Evolutionary conservation across 2,888 invertebrate genomes (phyloP).

Genomic region (Pristionchus mayeri): DNA sequence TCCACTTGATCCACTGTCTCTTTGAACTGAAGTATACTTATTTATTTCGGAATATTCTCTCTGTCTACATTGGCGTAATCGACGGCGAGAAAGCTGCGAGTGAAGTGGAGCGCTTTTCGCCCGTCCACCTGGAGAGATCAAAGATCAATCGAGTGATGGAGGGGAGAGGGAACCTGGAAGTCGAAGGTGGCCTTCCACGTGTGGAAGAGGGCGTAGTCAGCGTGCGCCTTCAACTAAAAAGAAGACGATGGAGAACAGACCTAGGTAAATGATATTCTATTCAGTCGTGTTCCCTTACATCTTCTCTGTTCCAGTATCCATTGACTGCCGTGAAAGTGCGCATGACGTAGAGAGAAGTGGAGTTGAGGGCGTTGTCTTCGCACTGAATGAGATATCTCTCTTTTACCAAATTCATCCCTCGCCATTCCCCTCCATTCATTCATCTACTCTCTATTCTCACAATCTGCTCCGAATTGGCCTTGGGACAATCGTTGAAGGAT

Average conservation of each 20-base stretch:
- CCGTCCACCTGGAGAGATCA: constrained; percentile 19
- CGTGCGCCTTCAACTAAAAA: constrained; percentile 16
- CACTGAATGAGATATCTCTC: not conserved
- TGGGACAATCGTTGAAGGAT: constrained; percentile 31
- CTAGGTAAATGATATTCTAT: not conserved
- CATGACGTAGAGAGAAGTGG: constrained; percentile 9
- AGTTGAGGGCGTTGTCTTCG: not conserved
- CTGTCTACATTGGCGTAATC: not conserved
- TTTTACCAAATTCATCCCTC: not conserved
- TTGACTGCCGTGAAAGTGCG: constrained; percentile 11
- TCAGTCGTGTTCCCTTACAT: not conserved
- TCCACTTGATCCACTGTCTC: not conserved
- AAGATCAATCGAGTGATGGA: not conserved
- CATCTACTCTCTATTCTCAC: not conserved
- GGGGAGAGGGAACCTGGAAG: not conserved
- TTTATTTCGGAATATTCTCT: not conserved
- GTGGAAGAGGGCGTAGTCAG: constrained; percentile 36
- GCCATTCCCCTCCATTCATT: no score
- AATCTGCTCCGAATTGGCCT: constrained; percentile 40
- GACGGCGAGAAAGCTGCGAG: constrained; percentile 16
- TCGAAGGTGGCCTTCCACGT: constrained; percentile 33
- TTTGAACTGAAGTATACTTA: not conserved
- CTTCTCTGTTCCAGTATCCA: constrained; percentile 28
- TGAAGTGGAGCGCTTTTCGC: constrained; percentile 10
- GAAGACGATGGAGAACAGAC: not conserved